These are phyloP conservation scores for Ganaspis sp. DNA, from an alignment of 1,140 invertebrate genomes.

Conservation along the genomic window DNA sequence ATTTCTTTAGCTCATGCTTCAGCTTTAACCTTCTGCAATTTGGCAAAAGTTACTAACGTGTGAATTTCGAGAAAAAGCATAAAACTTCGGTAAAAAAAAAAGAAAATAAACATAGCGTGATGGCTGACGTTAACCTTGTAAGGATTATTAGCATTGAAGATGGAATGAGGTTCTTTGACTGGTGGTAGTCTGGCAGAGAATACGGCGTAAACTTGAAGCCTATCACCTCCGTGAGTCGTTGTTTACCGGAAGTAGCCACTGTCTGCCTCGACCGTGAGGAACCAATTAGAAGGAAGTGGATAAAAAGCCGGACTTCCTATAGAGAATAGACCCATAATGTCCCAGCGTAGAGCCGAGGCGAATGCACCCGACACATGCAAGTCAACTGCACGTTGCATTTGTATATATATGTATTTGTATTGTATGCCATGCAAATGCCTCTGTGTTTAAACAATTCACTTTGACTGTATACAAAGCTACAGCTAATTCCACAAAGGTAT, in stretches of 20 bases:
- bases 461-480: background rate
- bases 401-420: background rate
- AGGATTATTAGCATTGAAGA: background rate
- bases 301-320: conserved; percentile 19
- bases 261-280: conserved; percentile 9
- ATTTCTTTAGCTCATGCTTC: too few relatives aligned
- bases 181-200: background rate
- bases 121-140: background rate
- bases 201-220: background rate
- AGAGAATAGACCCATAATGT: background rate
- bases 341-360: background rate
- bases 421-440: background rate
- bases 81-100: background rate
- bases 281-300: conserved; percentile 28
- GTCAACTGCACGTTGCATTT: background rate
- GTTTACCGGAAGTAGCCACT: conserved; percentile 21
- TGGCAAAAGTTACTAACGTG: background rate
- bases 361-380: conserved; percentile 18
- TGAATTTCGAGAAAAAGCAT: background rate
- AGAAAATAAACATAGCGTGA: background rate
- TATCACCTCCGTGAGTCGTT: background rate
- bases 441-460: background rate
- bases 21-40: background rate
- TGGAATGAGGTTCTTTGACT: background rate
- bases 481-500: conserved; percentile 13